Base-by-base conservation (phyloP, 2,888 invertebrate genomes). In the Ophion ventricosus region DNA sequence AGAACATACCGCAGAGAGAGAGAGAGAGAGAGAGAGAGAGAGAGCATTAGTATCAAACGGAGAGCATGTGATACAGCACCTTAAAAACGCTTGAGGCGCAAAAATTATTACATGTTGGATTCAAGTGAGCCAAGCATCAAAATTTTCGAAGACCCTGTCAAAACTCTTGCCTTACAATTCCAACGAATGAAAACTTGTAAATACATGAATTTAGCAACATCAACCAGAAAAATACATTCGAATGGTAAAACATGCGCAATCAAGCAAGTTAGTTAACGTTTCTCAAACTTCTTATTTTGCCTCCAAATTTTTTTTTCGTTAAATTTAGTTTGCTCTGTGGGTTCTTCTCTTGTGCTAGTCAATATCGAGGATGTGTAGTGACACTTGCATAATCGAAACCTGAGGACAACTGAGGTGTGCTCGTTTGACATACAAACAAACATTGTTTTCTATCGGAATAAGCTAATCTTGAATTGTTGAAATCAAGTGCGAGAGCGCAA, bases 101-200 rank as follows among this genome's bases (percentile, higher is more conserved):
- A 73, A n/a, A n/a, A n/a, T n/a, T n/a, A n/a, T n/a, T n/a, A 40
- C 23, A 61, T 49, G 23, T 14, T 61, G 25, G 43, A n/a, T 73
- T 23, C 59, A n/a, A 61, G 35, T 23, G 23, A 59, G 23, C 17
- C 26, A 43, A 73, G 61, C 43, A 25, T 20, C 23, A 43, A 35
- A 72, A 43, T 23, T 61, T 72, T 73, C 57, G 59, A 59, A 40
- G 26, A 73, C 35, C 57, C 57, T 56, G 43, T 73, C 59, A 73
- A 59, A 43, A 73, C 25, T 73, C 26, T 40, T 61, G 61, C 29
- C 49, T 20, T 40, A 73, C 23, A 11, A n/a, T 61, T 40, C 20
- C 23, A 61, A 26, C n/a, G 3, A 17, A 57, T 23, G 40, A 40
- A 23, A 72, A 14, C 17, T 72, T 8, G 23, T 17, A 14, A 43